Conservation (phyloP, 2,888 invertebrate species). For the Melinopterus prodromus region DNA sequence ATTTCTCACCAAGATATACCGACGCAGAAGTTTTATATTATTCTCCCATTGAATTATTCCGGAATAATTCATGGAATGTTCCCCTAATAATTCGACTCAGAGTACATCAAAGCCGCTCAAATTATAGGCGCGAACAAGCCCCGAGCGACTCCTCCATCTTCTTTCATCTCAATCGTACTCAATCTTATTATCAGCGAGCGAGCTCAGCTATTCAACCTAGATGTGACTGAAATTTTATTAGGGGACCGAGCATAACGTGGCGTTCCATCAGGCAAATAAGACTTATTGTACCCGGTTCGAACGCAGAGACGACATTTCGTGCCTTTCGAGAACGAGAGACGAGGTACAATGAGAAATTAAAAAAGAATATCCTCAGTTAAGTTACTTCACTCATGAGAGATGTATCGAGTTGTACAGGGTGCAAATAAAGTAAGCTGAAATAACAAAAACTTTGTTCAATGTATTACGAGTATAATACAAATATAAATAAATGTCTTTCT, state of each 20-base stretch:
- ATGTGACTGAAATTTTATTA: conserved; percentile 4
- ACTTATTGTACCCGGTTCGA: neutral
- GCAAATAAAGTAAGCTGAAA: no score
- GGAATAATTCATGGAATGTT: neutral
- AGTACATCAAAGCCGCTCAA: neutral
- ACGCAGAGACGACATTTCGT: neutral
- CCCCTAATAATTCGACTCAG: neutral
- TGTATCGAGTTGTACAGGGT: neutral
- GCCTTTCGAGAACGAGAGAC: neutral
- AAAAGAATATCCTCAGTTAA: neutral
- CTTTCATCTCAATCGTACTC: neutral
- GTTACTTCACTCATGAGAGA: neutral
- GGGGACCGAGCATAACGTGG: neutral
- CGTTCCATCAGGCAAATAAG: neutral
- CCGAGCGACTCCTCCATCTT: neutral
- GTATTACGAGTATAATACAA: no score
- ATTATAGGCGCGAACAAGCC: neutral
- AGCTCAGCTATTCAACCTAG: neutral
- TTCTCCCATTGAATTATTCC: neutral
- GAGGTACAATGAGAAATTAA: neutral
- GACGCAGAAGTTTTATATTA: neutral
- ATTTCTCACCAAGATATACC: neutral
- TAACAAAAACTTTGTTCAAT: no score
- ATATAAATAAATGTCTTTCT: no score
- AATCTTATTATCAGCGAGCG: neutral